Percentiles rank a stretch among this genome's conserved stretches.
Evolutionary conservation across 2,797 vertebrate species (phyloP).

Genomic region (Betta splendens): DNA sequence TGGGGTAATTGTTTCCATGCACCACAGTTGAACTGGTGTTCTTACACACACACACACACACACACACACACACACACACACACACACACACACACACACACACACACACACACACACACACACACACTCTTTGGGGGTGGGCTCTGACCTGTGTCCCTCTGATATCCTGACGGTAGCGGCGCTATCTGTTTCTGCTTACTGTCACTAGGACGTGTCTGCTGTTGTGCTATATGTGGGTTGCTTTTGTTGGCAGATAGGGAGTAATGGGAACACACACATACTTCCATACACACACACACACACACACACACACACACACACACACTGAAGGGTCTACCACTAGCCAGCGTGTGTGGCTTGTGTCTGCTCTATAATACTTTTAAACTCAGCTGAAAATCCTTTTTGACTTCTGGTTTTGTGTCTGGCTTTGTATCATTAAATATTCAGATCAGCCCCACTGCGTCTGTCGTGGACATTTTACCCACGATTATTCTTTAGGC

Average conservation of each 20-base stretch:
- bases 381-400: slow-evolving; percentile 2
- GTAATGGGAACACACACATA: slow-evolving; percentile 4
- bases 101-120: background rate
- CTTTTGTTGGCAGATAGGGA: slow-evolving; percentile 18
- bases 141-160: slow-evolving; percentile 32
- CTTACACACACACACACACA: slow-evolving; percentile 18
- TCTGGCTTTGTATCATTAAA: slow-evolving; percentile 16
- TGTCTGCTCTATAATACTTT: slow-evolving; percentile 2
- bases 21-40: slow-evolving; percentile 22
- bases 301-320: background rate
- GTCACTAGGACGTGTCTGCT: slow-evolving; percentile 48
- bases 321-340: slow-evolving; percentile 4
- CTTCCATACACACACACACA: too few relatives aligned
- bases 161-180: slow-evolving; percentile 52
- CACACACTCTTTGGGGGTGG: slow-evolving; percentile 6
- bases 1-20: slow-evolving; percentile 55
- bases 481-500: too few relatives aligned
- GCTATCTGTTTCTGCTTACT: slow-evolving; percentile 59
- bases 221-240: slow-evolving; percentile 3
- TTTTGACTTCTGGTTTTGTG: background rate
- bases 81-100: background rate
- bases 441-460: slow-evolving; percentile 16
- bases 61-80: slow-evolving; percentile 12
- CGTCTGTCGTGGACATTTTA: background rate
- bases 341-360: slow-evolving; percentile 1